Evolutionary conservation across 1,140 invertebrate species (phyloP).

Genomic region (Nasonia longicornis): DNA sequence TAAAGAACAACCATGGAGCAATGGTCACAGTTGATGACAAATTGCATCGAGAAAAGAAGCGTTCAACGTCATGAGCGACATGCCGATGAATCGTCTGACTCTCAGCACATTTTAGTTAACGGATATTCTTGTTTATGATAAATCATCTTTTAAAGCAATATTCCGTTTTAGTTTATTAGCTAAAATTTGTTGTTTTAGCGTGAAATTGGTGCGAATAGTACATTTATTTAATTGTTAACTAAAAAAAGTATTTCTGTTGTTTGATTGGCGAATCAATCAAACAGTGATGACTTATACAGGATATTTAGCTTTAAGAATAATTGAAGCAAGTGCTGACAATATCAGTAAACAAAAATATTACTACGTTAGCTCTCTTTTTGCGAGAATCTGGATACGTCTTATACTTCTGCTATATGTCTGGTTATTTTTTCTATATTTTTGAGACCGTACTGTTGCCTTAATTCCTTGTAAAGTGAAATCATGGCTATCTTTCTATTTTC

Average conservation of each 20-base stretch:
- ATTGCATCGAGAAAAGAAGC: slow-evolving; percentile 51
- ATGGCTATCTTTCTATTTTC: slow-evolving; percentile 19
- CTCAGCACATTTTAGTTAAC: slow-evolving; percentile 59
- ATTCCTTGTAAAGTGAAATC: neutral
- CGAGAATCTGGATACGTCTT: neutral
- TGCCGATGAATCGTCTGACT: slow-evolving; percentile 57
- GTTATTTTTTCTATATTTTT: neutral
- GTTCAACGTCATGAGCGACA: slow-evolving; percentile 55
- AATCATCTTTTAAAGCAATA: slow-evolving; percentile 23
- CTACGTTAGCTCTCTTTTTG: slow-evolving; percentile 29
- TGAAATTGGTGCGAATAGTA: slow-evolving; percentile 36
- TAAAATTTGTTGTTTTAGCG: slow-evolving; percentile 14
- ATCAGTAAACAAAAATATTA: slow-evolving; percentile 16
- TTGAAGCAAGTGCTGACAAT: slow-evolving; percentile 41
- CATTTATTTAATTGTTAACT: neutral
- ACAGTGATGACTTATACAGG: slow-evolving; percentile 31
- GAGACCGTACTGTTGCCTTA: neutral
- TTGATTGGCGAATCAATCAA: slow-evolving; percentile 37
- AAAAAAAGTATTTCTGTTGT: slow-evolving; percentile 28
- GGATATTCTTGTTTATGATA: neutral
- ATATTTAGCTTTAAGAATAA: slow-evolving; percentile 38
- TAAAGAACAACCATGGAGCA: slow-evolving; percentile 83
- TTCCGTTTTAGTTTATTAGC: neutral
- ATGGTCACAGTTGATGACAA: slow-evolving; percentile 64
- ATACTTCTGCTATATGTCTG: slow-evolving; percentile 1